Evolutionary conservation across 2,888 invertebrate genomes (phyloP).

Genomic region (Agrochola lota): DNA sequence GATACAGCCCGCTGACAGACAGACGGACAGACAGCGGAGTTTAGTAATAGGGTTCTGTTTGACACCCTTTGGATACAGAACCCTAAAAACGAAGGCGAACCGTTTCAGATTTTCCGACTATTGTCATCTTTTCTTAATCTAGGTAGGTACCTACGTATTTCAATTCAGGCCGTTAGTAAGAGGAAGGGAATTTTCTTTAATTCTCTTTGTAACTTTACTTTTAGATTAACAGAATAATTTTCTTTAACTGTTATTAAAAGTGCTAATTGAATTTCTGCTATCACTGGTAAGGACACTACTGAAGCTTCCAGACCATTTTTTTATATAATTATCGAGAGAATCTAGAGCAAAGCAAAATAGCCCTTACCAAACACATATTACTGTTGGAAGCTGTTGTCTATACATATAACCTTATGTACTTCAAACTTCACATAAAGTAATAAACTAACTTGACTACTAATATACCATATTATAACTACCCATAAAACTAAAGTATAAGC

Average conservation of each 20-base stretch:
- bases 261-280: conserved; percentile 4
- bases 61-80: no score
- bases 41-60: no score
- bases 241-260: background rate
- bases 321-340: no score
- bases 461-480: background rate
- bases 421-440: conserved; percentile 1
- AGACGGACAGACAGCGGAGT: no score
- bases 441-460: conserved; percentile 8
- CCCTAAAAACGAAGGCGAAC: no score
- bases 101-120: background rate
- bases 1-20: no score
- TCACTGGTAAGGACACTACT: background rate
- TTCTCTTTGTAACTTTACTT: background rate
- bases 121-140: background rate
- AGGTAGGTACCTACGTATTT: background rate
- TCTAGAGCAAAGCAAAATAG: background rate
- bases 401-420: no score
- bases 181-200: background rate
- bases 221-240: background rate
- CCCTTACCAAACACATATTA: background rate
- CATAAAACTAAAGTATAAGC: conserved; percentile 13
- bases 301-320: background rate
- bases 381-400: background rate
- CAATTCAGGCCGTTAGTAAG: background rate